These are phyloP conservation scores for Cryptotermes secundus DNA, from an alignment of 1,140 invertebrate species.

Conservation along the genomic window DNA sequence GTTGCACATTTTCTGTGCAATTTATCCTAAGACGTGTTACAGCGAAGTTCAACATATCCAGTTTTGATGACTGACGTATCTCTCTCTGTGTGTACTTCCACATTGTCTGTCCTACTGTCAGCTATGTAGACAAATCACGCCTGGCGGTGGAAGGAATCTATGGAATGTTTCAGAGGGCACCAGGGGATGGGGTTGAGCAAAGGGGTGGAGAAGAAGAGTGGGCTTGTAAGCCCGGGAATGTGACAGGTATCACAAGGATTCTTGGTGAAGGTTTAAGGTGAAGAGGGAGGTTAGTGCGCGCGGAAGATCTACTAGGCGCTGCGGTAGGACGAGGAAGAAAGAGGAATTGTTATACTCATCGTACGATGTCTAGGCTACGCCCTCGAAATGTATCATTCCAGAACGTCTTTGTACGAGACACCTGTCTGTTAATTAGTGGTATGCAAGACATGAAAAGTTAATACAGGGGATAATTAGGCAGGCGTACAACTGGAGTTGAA, in stretches of 20 bases:
- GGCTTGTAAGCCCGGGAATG: not conserved
- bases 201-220: not conserved
- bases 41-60: no score
- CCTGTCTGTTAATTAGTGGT: slow-evolving; percentile 14
- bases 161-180: not conserved
- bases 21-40: no score
- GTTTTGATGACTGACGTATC: not conserved
- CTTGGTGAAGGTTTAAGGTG: not conserved
- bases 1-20: no score
- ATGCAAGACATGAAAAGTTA: slow-evolving; percentile 13
- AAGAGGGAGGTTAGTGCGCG: no score
- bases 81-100: not conserved
- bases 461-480: not conserved
- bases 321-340: not conserved
- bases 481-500: not conserved
- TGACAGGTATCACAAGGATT: slow-evolving; percentile 5
- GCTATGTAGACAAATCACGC: not conserved
- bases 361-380: not conserved
- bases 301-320: no score
- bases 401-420: not conserved
- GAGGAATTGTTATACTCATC: not conserved
- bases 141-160: not conserved
- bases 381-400: not conserved
- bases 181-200: not conserved
- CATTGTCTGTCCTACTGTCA: not conserved